Base-by-base conservation (phyloP, 1,140 invertebrate genomes). In the Tetragnatha versicolor region DNA sequence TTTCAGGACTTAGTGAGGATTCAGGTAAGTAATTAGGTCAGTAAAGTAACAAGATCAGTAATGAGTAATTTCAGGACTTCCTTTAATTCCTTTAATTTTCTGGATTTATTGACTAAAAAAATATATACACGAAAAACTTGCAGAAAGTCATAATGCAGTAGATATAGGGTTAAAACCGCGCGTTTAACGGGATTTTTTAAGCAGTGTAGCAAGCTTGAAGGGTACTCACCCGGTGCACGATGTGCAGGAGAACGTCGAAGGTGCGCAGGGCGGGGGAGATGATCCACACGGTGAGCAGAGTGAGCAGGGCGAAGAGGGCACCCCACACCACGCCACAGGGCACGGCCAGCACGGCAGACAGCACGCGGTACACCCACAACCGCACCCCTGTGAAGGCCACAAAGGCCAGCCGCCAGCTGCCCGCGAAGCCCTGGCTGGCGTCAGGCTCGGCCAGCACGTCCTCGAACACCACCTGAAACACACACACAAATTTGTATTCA, bases 401-500 rank as follows among this genome's bases (percentile, higher is more conserved):
- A 83, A 85, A 86, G 2, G 85, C 83, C 29, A 83, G 61, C 39
- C 82, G 83, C 87, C 88, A 89, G 9, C 88, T 84, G 51, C 85
- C 85, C 73, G 87, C 84, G 60, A 86, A 83, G n/a, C 85, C 84
- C 31, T 88, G 88, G n/a, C 82, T 81, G 20, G 84, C 84, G 49
- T 87, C 85, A 6, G 88, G 87, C 79, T 89, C 88, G 0, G 85
- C 88, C 12, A 88, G 79, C 22, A 88, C 83, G 81, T 89, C 87
- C 77, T 88, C 87, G 81, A 88, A 89, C 5, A 49, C 72, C 25
- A 87, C 66, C 84, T 86, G 55, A 33, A 33, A 20, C 7, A 42
- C 7, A 42, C 7, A 42, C 39, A 58, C 29, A 58, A 58, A 53
- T 7, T 7, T 33, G 10, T 42, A 35, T 7, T 33, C 2, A 20